phyloP scores from a whole-genome alignment of 2,888 invertebrate species.

The Eueremaeus valkanovi region DNA sequence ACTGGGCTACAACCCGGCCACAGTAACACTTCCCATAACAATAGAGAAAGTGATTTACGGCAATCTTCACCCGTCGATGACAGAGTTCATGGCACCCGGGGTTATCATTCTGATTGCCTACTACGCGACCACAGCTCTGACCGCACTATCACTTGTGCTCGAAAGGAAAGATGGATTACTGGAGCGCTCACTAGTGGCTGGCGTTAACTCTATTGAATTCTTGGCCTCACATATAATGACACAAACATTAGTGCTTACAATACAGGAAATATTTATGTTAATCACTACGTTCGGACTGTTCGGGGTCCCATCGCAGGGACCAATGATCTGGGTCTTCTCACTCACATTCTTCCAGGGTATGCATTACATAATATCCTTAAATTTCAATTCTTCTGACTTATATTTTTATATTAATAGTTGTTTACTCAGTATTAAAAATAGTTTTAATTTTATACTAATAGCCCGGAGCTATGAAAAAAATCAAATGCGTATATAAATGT shows the following conservation, averaged over 20 bases:
- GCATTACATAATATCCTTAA: too few relatives aligned
- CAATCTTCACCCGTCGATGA: slow-evolving; percentile 73
- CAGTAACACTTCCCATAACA: slow-evolving; percentile 41
- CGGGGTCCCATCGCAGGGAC: slow-evolving; percentile 82
- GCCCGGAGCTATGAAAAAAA: too few relatives aligned
- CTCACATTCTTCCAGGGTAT: slow-evolving; percentile 74
- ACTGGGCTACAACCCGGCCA: slow-evolving; percentile 39
- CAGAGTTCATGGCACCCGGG: slow-evolving; percentile 72
- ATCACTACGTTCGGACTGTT: slow-evolving; percentile 83
- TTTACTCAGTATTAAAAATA: background rate
- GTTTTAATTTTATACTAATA: background rate
- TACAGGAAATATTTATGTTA: slow-evolving; percentile 75
- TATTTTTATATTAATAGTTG: too few relatives aligned
- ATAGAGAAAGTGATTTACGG: slow-evolving; percentile 43
- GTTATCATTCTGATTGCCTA: slow-evolving; percentile 92
- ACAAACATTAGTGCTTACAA: slow-evolving; percentile 91
- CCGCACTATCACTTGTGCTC: slow-evolving; percentile 83
- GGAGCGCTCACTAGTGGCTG: slow-evolving; percentile 89
- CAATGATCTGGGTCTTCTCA: slow-evolving; percentile 74
- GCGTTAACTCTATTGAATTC: slow-evolving; percentile 84
- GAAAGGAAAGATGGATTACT: slow-evolving; percentile 85
- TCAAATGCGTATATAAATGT: too few relatives aligned
- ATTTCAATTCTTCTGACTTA: too few relatives aligned
- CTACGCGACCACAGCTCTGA: slow-evolving; percentile 90
- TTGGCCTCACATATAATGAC: slow-evolving; percentile 88